Conservation (phyloP, 2,113 vertebrate species). For the Spea bombifrons region DNA sequence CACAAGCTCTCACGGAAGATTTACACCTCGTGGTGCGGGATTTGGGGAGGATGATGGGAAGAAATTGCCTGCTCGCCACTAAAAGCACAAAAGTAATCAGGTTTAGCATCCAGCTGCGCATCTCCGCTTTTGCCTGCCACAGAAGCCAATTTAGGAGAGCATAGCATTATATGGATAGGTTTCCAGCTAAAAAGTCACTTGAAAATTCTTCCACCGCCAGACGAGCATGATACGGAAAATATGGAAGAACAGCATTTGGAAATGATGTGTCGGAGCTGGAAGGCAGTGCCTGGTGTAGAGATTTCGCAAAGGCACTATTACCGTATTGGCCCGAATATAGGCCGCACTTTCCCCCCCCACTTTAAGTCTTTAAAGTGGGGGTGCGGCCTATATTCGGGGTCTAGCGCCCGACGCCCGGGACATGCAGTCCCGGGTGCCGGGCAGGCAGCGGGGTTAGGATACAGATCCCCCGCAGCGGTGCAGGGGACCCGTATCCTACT, state of each 20-base stretch:
- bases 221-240: neutral
- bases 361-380: no score
- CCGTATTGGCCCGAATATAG: no score
- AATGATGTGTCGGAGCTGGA: no score
- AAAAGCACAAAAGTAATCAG: conserved; percentile 41
- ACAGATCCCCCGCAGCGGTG: no score
- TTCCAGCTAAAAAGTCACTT: conserved; percentile 8
- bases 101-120: conserved; percentile 36
- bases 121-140: conserved; percentile 8
- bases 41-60: conserved; percentile 15
- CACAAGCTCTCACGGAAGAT: neutral
- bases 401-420: no score
- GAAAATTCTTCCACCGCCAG: neutral
- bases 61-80: conserved; percentile 29
- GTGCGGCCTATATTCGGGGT: no score
- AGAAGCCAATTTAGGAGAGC: conserved; percentile 35
- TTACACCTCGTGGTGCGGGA: neutral
- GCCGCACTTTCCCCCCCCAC: no score
- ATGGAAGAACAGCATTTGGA: neutral
- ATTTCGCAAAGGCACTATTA: no score
- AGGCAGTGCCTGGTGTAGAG: no score
- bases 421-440: no score
- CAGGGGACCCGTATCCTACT: no score
- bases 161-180: conserved; percentile 15
- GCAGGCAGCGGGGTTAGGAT: no score